Evolutionary conservation across 2,888 invertebrate genomes (phyloP), one percentile per base, ranked within the genome.

Genomic region (Meloe dianella): DNA sequence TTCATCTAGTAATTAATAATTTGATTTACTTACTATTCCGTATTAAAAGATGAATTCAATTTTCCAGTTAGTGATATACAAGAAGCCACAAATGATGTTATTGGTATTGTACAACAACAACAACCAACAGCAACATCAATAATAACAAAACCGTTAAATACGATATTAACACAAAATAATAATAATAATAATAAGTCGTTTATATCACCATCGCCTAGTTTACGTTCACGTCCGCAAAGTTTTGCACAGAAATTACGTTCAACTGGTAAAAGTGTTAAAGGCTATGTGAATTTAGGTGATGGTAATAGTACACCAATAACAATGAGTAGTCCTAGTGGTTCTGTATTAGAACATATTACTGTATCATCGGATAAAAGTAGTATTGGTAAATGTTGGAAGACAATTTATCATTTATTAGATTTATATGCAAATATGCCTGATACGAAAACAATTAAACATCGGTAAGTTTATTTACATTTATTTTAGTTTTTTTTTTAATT

Each of bases 351-450:
- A 64, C 85, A 85, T 69, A 84, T 85, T 41, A 85, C 85, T 0
- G 81, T 86, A 0, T 79, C 85, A 1, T 84, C 86, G 0, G 87
- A 87, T 65, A 87, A 86, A 71, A 84, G 85, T 69, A 51, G 24
- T 61, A 78, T 80, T 1, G 84, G 84, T 12, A 90, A 93, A 75
- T 97, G 97, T 80, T 98, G 97, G 97, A 92, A 94, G 80, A 97
- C 96, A 0, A 92, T 98, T 73, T 96, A 96, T 82, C 92, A 95
- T 82, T 87, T 98, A 69, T 85, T 98, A 64, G 96, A 97, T 79
- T 84, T 97, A 61, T 98, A 98, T 81, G 96, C 96, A 7, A 95
- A 94, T 60, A 94, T 95, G 90, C 96, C 97, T 0, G 97, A 97
- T 80, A 94, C 96, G 0, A 97, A 97, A 84, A 97, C 96, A 0